Evolutionary conservation across 2,797 vertebrate species (phyloP).

Genomic region (Bovichtus diacanthus): DNA sequence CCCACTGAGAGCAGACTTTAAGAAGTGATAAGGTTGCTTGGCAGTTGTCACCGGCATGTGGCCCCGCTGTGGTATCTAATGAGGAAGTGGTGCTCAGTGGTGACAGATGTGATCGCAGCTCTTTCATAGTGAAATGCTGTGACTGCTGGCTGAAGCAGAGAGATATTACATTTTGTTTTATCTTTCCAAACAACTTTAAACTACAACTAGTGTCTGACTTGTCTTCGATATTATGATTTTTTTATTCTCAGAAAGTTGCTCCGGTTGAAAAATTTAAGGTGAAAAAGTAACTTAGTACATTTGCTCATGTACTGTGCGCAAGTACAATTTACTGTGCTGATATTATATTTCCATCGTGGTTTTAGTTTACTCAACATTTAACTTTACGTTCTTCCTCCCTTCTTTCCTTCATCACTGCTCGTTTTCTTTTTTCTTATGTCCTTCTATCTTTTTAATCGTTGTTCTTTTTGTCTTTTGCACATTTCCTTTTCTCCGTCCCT

Average conservation of each 20-base stretch:
- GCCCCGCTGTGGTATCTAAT: conserved; percentile 28
- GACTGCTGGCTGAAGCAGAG: conserved; percentile 1
- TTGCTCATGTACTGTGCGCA: background rate
- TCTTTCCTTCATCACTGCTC: too few relatives aligned
- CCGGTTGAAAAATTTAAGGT: background rate
- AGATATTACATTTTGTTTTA: background rate
- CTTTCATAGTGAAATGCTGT: background rate
- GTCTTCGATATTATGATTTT: background rate
- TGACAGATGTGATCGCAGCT: conserved; percentile 18
- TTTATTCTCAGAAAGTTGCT: background rate
- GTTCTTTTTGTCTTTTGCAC: too few relatives aligned
- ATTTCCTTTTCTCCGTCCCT: too few relatives aligned
- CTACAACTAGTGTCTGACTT: background rate
- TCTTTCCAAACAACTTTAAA: background rate
- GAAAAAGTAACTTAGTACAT: background rate
- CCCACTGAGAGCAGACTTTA: background rate
- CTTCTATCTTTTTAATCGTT: too few relatives aligned
- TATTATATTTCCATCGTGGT: too few relatives aligned
- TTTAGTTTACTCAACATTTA: too few relatives aligned
- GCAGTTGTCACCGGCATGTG: background rate
- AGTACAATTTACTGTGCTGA: background rate
- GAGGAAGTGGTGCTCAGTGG: conserved; percentile 5
- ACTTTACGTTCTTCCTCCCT: too few relatives aligned
- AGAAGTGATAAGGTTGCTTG: background rate
- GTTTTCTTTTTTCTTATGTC: too few relatives aligned